Evolutionary conservation across 2,888 invertebrate species (phyloP).

Genomic region (Dryadula phaetusa): DNA sequence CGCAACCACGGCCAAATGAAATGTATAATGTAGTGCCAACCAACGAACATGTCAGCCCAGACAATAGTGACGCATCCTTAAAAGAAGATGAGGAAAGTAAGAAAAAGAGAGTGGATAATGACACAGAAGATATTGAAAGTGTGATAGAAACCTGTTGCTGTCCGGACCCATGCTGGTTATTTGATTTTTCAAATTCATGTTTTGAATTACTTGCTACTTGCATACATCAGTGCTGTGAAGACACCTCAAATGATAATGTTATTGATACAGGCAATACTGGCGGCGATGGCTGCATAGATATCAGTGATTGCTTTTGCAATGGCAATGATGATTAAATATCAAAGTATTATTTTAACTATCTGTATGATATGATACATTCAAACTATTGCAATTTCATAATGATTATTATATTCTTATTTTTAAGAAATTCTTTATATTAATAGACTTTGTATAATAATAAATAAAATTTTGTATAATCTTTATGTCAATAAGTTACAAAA

Average conservation of each 20-base stretch:
- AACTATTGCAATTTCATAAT: not conserved
- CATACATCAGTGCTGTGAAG: slow-evolving; percentile 2
- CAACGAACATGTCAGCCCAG: not conserved
- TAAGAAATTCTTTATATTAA: too few species aligned
- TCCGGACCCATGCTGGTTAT: not conserved
- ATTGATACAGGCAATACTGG: not conserved
- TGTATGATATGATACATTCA: too few species aligned
- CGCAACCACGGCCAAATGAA: slow-evolving; percentile 4
- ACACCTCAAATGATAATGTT: slow-evolving; percentile 1
- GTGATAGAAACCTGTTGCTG: slow-evolving; percentile 8
- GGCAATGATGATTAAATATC: not conserved
- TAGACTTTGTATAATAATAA: too few species aligned
- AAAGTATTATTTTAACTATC: not conserved
- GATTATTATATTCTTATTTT: not conserved
- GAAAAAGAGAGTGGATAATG: not conserved
- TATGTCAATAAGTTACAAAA: not conserved
- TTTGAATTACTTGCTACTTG: slow-evolving; percentile 2
- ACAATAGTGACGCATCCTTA: not conserved
- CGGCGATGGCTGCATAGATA: slow-evolving; percentile 28
- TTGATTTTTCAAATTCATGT: slow-evolving; percentile 4
- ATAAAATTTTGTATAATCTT: not conserved
- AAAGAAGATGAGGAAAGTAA: not conserved
- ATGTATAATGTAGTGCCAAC: slow-evolving; percentile 1
- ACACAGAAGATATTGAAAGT: not conserved
- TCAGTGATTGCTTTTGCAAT: slow-evolving; percentile 31